Evolutionary conservation across 2,113 vertebrate species (phyloP), one percentile per base, ranked within the genome.

Genomic region (Phrynosoma platyrhinos): DNA sequence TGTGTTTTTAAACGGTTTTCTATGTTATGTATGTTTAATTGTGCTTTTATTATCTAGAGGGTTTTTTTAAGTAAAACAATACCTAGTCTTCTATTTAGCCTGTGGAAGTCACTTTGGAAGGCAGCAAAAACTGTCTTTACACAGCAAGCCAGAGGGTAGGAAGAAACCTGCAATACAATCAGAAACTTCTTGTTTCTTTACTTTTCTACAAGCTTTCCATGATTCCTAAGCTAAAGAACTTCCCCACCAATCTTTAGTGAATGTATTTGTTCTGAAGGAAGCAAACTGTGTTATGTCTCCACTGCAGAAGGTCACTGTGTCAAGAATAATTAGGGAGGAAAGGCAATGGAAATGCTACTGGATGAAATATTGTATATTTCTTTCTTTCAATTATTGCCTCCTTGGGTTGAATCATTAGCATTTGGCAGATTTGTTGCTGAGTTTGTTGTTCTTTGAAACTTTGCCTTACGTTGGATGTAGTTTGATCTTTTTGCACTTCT

Each of bases 371-470:
- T 66, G 42, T 53, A 2, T 90, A 72, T 90, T 88, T n/a, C 36
- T 90, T 88, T 25, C 64, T 89, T 91, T 86, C 81, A 80, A 30
- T 92, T 91, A 87, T 84, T 89, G 75, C 55, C 81, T 87, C 66
- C 42, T 89, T 62, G 84, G 79, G 92, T 93, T 84, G 91, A 91
- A 91, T 92, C 91, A 92, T 94, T 92, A 95, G 78, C 88, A 91
- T 94, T 92, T 92, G 91, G 14, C 77, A 89, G 79, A 90, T 96
- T 91, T 89, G 32, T 92, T 95, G 87, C 89, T 90, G 92, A 92
- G 20, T 93, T 91, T 91, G 87, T 92, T 90, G 71, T 78, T 95
- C 84, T 78, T 91, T 93, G 90, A 93, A 93, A 89, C 3, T 12
- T 74, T 89, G 40, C 12, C 23, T 90, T 89, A 83, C 66, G 71